Evolutionary conservation across 1,140 invertebrate genomes (phyloP).

Genomic region (Formica selysi): DNA sequence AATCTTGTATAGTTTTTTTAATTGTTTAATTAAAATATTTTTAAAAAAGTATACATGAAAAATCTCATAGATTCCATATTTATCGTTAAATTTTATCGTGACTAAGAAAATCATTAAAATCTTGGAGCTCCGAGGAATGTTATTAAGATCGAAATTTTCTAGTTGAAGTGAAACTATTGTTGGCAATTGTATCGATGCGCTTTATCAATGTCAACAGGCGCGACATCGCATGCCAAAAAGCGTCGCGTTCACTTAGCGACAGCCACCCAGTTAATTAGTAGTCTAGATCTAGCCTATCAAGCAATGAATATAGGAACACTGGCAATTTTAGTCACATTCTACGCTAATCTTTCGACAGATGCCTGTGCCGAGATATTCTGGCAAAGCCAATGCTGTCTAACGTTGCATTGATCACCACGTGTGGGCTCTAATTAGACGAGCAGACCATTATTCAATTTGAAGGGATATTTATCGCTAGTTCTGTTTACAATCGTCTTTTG

Average conservation of each 20-base stretch:
- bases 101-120: background rate
- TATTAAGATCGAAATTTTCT: background rate
- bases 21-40: background rate
- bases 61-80: background rate
- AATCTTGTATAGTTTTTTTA: background rate
- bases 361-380: background rate
- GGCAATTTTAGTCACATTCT: background rate
- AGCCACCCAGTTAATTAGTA: slow-evolving; percentile 48
- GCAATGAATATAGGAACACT: background rate
- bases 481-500: slow-evolving; percentile 37
- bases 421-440: slow-evolving; percentile 40
- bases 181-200: slow-evolving; percentile 25
- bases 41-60: background rate
- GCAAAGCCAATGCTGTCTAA: slow-evolving; percentile 6
- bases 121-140: background rate
- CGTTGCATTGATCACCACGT: slow-evolving; percentile 7
- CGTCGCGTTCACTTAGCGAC: slow-evolving; percentile 46
- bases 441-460: slow-evolving; percentile 31
- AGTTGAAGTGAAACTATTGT: background rate
- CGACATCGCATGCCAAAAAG: slow-evolving; percentile 38
- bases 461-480: slow-evolving; percentile 41
- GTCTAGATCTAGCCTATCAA: slow-evolving; percentile 32
- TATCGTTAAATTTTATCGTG: background rate
- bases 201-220: slow-evolving; percentile 44
- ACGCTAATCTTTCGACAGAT: slow-evolving; percentile 49